A percentile compares a stretch with the other conserved stretches of the same genome.
Conservation (phyloP, 2,888 invertebrate species). For the Exocentrus adspersus region DNA sequence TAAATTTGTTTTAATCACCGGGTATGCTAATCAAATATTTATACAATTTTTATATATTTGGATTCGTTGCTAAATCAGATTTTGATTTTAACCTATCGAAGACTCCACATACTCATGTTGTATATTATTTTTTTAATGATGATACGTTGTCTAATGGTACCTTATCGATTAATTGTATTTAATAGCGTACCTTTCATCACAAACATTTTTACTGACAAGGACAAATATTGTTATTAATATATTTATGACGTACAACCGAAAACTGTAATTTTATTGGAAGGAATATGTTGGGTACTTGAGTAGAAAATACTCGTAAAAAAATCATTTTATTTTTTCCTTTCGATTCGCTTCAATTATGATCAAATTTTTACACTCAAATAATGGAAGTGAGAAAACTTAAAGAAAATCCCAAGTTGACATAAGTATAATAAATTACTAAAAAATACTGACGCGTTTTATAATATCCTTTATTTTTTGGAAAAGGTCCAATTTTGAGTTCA, state of each 20-base stretch:
- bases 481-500: background rate
- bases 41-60: constrained; percentile 13
- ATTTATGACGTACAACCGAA: too few relatives aligned
- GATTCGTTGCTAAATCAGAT: constrained; percentile 32
- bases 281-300: too few relatives aligned
- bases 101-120: constrained; percentile 17
- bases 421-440: background rate
- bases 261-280: too few relatives aligned
- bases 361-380: too few relatives aligned
- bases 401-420: too few relatives aligned
- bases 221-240: constrained; percentile 28
- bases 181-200: constrained; percentile 18
- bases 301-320: too few relatives aligned
- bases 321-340: too few relatives aligned
- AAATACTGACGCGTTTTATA: background rate
- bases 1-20: background rate
- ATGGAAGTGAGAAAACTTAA: too few relatives aligned
- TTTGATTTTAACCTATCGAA: constrained; percentile 27
- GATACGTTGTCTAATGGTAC: constrained; percentile 27
- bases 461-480: background rate
- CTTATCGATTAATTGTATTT: constrained; percentile 18
- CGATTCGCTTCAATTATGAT: too few relatives aligned
- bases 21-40: constrained; percentile 23
- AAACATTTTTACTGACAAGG: constrained; percentile 21
- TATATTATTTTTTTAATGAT: constrained; percentile 27